phyloP scores from a whole-genome alignment of 2,113 vertebrate genomes.

The Brachirus orientalis region DNA sequence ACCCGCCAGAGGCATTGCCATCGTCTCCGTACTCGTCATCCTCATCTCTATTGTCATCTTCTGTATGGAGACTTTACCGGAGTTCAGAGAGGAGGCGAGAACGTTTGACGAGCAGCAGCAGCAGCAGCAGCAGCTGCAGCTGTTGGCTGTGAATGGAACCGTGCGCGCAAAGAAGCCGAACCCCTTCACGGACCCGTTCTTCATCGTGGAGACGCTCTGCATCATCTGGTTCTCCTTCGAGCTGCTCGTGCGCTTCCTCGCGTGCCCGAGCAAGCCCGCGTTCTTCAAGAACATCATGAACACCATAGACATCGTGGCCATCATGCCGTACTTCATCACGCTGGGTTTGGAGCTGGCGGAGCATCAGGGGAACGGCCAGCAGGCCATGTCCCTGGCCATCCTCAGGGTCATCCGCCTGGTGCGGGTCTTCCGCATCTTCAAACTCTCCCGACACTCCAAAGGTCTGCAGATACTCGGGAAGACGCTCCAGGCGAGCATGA shows the following conservation, averaged over 20 bases:
- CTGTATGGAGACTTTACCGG: slow-evolving; percentile 91
- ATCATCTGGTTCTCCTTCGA: slow-evolving; percentile 97
- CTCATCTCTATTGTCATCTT: slow-evolving; percentile 93
- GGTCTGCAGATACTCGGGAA: slow-evolving; percentile 94
- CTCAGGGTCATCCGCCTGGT: slow-evolving; percentile 93
- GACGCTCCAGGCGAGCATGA: slow-evolving; percentile 93
- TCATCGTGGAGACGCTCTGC: slow-evolving; percentile 94
- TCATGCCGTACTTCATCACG: slow-evolving; percentile 95
- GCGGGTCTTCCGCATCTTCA: slow-evolving; percentile 94
- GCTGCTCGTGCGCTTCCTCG: slow-evolving; percentile 91
- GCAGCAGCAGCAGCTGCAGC: background rate
- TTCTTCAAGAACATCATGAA: slow-evolving; percentile 96
- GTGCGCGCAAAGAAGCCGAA: slow-evolving; percentile 67
- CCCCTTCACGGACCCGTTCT: slow-evolving; percentile 92
- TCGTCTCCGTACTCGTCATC: slow-evolving; percentile 90
- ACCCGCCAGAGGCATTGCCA: slow-evolving; percentile 88
- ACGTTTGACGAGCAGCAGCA: slow-evolving; percentile 44
- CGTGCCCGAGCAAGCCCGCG: slow-evolving; percentile 90
- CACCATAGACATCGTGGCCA: slow-evolving; percentile 92
- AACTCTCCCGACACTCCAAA: slow-evolving; percentile 94
- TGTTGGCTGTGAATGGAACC: slow-evolving; percentile 73
- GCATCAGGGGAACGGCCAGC: slow-evolving; percentile 91
- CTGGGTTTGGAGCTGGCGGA: slow-evolving; percentile 90
- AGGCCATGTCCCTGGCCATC: slow-evolving; percentile 94
- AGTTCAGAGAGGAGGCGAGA: slow-evolving; percentile 87